Evolutionary conservation across 2,797 vertebrate genomes (phyloP), one percentile per base, ranked within the genome.

Genomic region (Meriones psammophilus): DNA sequence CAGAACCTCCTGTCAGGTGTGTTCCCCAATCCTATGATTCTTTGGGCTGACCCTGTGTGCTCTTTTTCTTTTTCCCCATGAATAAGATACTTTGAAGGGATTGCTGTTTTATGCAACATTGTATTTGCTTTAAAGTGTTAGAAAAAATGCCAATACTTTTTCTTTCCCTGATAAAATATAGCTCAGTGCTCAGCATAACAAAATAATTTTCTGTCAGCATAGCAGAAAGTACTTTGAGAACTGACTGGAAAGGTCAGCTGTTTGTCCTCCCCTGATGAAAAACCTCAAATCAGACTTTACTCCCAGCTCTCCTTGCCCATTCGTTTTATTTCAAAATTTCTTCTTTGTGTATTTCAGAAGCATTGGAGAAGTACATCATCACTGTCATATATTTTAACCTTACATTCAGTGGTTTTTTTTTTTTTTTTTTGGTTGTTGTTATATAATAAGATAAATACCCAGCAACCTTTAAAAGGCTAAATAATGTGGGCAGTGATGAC

Each of bases 341-440:
- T 54, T 87, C 50, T 36, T 79, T 62, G 39, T 22, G 33, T 78
- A 36, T 89, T 89, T 80, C 54, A 87, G 58, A 3, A 76, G 4
- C 8, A 83, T 26, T 83, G 12, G 79, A 84, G 79, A 74, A 89
- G 79, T 56, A n/a, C 5, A 7, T 46, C 24, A 15, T 71, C 80
- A 3, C 86, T 87, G 69, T 95, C 56, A 88, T 85, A n/a, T 88
- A 94, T 66, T 33, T 92, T 79, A 89, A 96, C 9, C 18, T 94
- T 87, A 42, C 15, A 24, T 76, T 20, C 1, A 58, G 10, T n/a
- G 0, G 5, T 42, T 5, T 42, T 42, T 42, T 42, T 42, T 42
- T 42, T 42, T 42, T 42, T 42, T 42, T 42, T 42, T 42, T 42
- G 89, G 24, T 86, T 92, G 78, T 85, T 88, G 18, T 68, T 66